These are phyloP conservation scores for Plemyria rubiginata DNA, from an alignment of 2,888 invertebrate genomes.

Conservation along the genomic window DNA sequence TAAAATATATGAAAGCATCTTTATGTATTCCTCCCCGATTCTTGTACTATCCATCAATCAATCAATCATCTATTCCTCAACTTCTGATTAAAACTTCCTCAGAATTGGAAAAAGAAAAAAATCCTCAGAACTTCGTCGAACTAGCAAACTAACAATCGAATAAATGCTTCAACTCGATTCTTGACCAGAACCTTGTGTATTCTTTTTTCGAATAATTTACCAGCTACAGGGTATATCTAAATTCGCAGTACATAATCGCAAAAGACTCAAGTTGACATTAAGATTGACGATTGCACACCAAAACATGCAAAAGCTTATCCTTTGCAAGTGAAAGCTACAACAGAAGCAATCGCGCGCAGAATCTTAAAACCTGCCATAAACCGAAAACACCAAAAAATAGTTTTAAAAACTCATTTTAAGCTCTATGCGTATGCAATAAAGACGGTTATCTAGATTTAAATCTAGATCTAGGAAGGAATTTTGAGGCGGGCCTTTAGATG, in stretches of 20 bases:
- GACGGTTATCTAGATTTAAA: slow-evolving; percentile 8
- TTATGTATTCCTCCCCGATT: no score
- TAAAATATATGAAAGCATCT: no score
- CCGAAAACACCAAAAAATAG: slow-evolving; percentile 16
- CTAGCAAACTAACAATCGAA: no score
- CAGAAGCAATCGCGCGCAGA: slow-evolving; percentile 25
- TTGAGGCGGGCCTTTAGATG: slow-evolving; percentile 33
- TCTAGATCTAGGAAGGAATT: slow-evolving; percentile 32
- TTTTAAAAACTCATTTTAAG: slow-evolving; percentile 14
- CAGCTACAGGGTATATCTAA: not conserved
- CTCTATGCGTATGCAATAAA: slow-evolving; percentile 18
- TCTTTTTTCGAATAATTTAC: no score
- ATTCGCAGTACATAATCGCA: not conserved
- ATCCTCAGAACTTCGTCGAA: no score
- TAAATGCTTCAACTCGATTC: no score
- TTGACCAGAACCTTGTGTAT: no score
- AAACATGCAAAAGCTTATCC: slow-evolving; percentile 16
- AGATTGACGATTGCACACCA: slow-evolving; percentile 18
- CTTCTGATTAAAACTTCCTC: no score
- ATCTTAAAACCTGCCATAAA: slow-evolving; percentile 31
- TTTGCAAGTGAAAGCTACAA: slow-evolving; percentile 26
- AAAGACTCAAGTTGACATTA: slow-evolving; percentile 2
- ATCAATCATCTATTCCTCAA: no score
- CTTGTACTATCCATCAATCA: no score
- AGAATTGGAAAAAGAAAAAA: no score